Evolutionary conservation across 2,888 invertebrate genomes (phyloP).

Genomic region (Mythimna ferrago): DNA sequence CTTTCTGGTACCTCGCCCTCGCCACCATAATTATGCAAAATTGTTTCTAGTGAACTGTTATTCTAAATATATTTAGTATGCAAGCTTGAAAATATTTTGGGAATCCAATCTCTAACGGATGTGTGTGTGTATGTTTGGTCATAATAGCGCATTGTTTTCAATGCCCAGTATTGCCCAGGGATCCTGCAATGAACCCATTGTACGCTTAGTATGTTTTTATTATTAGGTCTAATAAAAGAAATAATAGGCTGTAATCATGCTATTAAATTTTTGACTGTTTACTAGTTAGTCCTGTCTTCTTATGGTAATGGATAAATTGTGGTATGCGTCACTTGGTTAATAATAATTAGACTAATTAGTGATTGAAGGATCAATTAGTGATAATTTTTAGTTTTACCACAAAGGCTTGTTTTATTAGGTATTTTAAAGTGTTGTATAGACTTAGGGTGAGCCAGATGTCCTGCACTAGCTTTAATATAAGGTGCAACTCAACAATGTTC

Average conservation of each 20-base stretch:
- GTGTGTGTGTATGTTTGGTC: conserved; percentile 44
- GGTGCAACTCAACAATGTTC: too few species aligned
- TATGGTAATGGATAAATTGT: neutral
- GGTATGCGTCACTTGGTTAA: too few species aligned
- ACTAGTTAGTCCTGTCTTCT: neutral
- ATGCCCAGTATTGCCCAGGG: conserved; percentile 20
- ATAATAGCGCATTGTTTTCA: conserved; percentile 52
- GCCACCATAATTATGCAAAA: neutral
- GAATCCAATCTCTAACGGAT: conserved; percentile 49
- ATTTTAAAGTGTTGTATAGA: too few species aligned
- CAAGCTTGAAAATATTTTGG: conserved; percentile 46
- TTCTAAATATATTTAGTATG: conserved; percentile 39
- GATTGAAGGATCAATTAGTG: too few species aligned
- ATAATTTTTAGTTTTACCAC: too few species aligned
- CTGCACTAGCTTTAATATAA: too few species aligned
- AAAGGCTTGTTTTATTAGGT: too few species aligned
- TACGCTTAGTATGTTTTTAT: conserved; percentile 1
- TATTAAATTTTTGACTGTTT: neutral
- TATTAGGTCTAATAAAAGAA: neutral
- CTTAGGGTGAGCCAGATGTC: too few species aligned
- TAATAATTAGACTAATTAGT: too few species aligned
- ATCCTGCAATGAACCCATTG: conserved; percentile 45
- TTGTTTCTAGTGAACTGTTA: conserved; percentile 6
- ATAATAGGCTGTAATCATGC: neutral
- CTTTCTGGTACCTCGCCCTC: neutral